phyloP scores from a whole-genome alignment of 1,140 invertebrate species.

The Panagrolaimus sp. region DNA sequence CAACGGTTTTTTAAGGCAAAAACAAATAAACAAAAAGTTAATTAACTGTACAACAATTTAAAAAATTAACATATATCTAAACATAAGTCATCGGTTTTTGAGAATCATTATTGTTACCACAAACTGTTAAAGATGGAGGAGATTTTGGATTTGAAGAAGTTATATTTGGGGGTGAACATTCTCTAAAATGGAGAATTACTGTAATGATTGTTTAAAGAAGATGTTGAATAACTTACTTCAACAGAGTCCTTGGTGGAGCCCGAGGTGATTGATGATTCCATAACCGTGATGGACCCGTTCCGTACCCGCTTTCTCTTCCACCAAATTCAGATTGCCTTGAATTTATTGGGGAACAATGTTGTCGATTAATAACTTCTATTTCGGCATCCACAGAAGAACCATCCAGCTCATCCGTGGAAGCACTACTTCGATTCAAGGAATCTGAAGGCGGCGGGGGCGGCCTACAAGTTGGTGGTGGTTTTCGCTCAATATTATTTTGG shows the following conservation, averaged over 20 bases:
- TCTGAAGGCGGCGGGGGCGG: neutral
- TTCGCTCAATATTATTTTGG: neutral
- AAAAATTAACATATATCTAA: too few species aligned
- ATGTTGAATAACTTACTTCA: neutral
- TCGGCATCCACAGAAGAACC: conserved; percentile 4
- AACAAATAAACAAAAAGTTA: too few species aligned
- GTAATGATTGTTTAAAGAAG: too few species aligned
- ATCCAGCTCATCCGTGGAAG: neutral
- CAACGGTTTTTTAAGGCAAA: too few species aligned
- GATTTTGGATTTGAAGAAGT: too few species aligned
- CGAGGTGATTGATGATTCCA: neutral
- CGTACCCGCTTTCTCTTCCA: neutral
- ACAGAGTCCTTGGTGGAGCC: neutral
- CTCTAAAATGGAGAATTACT: too few species aligned
- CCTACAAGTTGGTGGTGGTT: neutral
- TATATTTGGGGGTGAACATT: too few species aligned
- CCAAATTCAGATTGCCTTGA: neutral
- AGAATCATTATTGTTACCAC: too few species aligned
- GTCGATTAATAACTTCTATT: conserved; percentile 10
- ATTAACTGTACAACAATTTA: too few species aligned
- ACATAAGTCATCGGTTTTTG: too few species aligned
- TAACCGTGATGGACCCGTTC: conserved; percentile 4
- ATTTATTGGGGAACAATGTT: neutral
- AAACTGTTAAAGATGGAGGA: too few species aligned
- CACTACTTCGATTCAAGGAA: neutral